Evolutionary conservation across 1,140 invertebrate genomes (phyloP).

Genomic region (Parasteatoda tepidariorum): DNA sequence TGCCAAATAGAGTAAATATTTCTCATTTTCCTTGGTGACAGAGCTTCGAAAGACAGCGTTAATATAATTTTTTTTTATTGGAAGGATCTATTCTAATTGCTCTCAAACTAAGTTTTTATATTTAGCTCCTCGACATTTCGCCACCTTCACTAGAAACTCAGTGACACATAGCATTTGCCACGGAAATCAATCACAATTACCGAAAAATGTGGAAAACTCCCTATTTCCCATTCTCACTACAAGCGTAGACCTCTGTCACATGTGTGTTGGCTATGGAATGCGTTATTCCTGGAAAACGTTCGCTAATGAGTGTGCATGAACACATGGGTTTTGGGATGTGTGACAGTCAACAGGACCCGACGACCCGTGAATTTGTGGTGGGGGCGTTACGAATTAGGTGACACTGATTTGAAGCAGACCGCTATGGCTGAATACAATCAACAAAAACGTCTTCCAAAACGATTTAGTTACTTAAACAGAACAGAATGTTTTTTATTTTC

Average conservation of each 20-base stretch:
- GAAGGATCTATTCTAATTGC: too few species aligned
- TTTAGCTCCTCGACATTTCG: too few species aligned
- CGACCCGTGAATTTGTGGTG: not conserved
- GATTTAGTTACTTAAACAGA: too few species aligned
- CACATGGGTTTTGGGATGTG: constrained; percentile 1
- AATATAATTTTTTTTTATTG: too few species aligned
- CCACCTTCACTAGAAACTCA: too few species aligned
- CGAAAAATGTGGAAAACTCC: not conserved
- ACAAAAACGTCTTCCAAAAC: not conserved
- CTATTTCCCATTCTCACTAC: not conserved
- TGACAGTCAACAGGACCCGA: constrained; percentile 6
- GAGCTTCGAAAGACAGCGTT: too few species aligned
- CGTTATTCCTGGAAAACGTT: not conserved
- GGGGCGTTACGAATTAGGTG: constrained; percentile 25
- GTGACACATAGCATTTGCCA: not conserved
- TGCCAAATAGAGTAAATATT: too few species aligned
- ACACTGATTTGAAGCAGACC: constrained; percentile 42
- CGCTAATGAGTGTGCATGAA: not conserved
- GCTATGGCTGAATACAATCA: not conserved
- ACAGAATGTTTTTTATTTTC: too few species aligned
- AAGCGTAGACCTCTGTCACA: not conserved
- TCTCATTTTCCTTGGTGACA: too few species aligned
- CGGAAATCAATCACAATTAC: not conserved
- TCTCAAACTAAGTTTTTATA: too few species aligned
- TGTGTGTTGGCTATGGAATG: not conserved